Conservation (phyloP, 2,797 vertebrate species). For the Carcharodon carcharias region DNA sequence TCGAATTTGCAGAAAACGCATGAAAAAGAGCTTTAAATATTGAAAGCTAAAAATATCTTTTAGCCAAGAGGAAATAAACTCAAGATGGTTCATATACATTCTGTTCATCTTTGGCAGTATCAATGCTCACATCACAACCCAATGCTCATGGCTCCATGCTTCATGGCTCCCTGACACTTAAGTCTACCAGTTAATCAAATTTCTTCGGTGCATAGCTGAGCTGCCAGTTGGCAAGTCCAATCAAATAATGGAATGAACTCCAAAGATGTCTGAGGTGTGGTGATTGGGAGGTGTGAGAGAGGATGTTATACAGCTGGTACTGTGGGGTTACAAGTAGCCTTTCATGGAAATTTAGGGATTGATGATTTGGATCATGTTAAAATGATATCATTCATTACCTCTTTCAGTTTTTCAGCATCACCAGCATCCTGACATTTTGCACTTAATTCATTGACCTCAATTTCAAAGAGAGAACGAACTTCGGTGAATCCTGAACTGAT, state of each 20-base stretch:
- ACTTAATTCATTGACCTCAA: slow-evolving; percentile 66
- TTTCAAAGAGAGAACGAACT: slow-evolving; percentile 65
- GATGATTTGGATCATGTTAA: not conserved
- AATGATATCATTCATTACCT: slow-evolving; percentile 54
- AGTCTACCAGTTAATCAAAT: not conserved
- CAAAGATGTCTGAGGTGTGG: not conserved
- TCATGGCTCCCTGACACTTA: not conserved
- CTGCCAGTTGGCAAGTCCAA: not conserved
- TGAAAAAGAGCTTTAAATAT: not conserved
- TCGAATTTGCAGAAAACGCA: not conserved
- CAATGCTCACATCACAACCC: not conserved
- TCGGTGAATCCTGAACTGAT: slow-evolving; percentile 76
- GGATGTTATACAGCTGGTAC: not conserved
- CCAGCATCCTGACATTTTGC: slow-evolving; percentile 56
- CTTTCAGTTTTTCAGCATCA: slow-evolving; percentile 54
- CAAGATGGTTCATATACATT: not conserved
- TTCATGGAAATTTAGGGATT: not conserved
- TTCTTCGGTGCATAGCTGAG: not conserved
- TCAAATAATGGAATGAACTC: not conserved
- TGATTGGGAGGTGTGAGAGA: not conserved
- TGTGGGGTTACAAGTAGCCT: not conserved
- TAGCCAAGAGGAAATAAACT: not conserved
- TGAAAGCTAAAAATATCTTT: not conserved
- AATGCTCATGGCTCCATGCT: not conserved
- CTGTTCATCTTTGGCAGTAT: not conserved